Base-by-base conservation (phyloP, 2,888 invertebrate genomes). In the Tromatobia lineatoria region DNA sequence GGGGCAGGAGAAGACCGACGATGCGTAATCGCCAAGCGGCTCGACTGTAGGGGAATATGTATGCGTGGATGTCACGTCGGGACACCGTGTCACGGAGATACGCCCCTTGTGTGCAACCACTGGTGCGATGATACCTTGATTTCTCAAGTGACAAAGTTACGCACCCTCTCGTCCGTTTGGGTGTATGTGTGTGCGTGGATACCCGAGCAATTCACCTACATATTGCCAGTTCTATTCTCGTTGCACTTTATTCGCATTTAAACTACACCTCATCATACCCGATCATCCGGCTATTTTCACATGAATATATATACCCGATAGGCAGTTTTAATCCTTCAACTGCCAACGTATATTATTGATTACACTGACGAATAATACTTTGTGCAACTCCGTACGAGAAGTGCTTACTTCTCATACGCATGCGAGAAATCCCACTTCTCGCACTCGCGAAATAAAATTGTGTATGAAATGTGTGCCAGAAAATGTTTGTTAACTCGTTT, bases 101-200 rank as follows among this genome's bases (percentile, higher is more conserved):
- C 91, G 92, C 92, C 93, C 92, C 92, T 92, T 90, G 91, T 91
- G 90, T 91, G 91, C 90, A 90, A 90, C 91, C 93, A 92, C 91
- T 91, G 91, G 91, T 90, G 90, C 88, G 90, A 90, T 90, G 91
- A 92, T 92, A 92, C 91, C 91, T 91, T 91, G 91, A 92, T 92
- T 92, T 92, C 90, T 92, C 92, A 91, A 93, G 92, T 92, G 93
- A 93, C 91, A 18, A 89, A 91, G 90, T 92, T 82, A 74, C 88
- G 89, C 89, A 89, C 90, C 89, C 90, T 89, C 90, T 88, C 29
- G 34, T 52, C 20, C 15, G 52, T 66, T 25, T 76, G 42, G 54
- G 20, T 25, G 47, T 29, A 10, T 38, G 38, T 34, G 45, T 64
- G 38, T 76, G 42, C 52, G 20, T 25, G 47, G n/a, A 15, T 70